These are phyloP conservation scores for Riparia riparia DNA, from an alignment of 2,113 vertebrate species.

Conservation along the genomic window DNA sequence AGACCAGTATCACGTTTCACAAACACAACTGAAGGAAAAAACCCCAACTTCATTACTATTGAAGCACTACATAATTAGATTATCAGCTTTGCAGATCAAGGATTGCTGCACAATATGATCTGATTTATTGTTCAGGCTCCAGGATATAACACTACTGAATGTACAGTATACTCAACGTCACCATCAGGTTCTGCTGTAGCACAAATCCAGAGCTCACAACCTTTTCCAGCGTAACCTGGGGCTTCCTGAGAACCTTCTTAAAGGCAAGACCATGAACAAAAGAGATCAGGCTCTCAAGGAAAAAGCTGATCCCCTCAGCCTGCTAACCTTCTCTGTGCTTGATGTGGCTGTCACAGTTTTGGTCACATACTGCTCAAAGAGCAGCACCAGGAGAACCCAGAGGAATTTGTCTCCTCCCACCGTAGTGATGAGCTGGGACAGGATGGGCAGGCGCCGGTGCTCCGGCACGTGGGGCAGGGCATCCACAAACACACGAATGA, in stretches of 20 bases:
- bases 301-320: not conserved
- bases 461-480: conserved; percentile 93
- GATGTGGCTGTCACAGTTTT: conserved; percentile 66
- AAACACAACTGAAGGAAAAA: not conserved
- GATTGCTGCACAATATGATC: not conserved
- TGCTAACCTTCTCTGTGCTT: conserved; percentile 85
- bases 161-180: not conserved
- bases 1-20: not conserved
- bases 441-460: conserved; percentile 88
- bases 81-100: not conserved
- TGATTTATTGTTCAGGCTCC: not conserved
- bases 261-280: not conserved
- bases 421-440: conserved; percentile 84
- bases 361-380: conserved; percentile 91
- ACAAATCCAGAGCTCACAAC: not conserved
- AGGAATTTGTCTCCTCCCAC: conserved; percentile 88
- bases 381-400: conserved; percentile 88
- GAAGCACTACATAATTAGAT: not conserved
- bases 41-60: not conserved
- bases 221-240: not conserved
- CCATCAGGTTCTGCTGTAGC: not conserved
- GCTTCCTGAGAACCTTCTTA: not conserved
- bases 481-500: conserved; percentile 90
- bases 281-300: not conserved
- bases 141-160: not conserved